Conservation (phyloP, 2,888 invertebrate genomes). For the Eubasilissa splendida region DNA sequence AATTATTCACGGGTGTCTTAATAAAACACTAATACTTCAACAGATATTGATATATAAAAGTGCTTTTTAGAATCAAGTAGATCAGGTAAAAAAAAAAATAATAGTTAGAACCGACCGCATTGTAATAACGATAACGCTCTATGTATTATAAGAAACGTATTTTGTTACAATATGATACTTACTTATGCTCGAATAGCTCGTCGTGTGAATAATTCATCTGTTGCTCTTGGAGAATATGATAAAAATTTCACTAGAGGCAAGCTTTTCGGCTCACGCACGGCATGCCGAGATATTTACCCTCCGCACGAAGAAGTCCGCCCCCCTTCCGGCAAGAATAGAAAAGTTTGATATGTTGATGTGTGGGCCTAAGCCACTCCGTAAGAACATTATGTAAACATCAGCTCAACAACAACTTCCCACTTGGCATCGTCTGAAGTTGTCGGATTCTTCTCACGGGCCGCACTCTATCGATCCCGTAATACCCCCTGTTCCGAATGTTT, state of each 20-base stretch:
- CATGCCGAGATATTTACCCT: constrained; percentile 14
- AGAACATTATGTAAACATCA: constrained; percentile 57
- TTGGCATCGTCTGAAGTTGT: constrained; percentile 14
- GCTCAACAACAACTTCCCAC: constrained; percentile 43
- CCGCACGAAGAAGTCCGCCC: constrained; percentile 30
- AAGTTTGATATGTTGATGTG: constrained; percentile 54
- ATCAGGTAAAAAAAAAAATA: too few relatives aligned
- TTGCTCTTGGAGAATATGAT: constrained; percentile 20
- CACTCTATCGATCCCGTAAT: constrained; percentile 35
- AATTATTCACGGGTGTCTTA: too few relatives aligned
- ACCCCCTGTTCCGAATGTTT: constrained; percentile 27
- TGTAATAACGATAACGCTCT: too few relatives aligned
- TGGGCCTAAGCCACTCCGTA: constrained; percentile 45
- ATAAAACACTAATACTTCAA: too few relatives aligned
- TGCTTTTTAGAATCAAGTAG: too few relatives aligned
- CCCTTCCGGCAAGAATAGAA: neutral
- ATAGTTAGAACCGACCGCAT: too few relatives aligned
- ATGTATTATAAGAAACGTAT: too few relatives aligned
- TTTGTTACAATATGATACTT: neutral
- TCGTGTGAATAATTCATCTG: constrained; percentile 32
- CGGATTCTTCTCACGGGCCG: constrained; percentile 32
- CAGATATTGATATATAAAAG: too few relatives aligned
- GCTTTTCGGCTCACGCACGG: constrained; percentile 26
- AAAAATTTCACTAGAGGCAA: constrained; percentile 20
- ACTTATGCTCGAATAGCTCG: constrained; percentile 8